These are phyloP conservation scores for Tokudaia muenninki DNA, from an alignment of 2,797 vertebrate species.

Conservation along the genomic window DNA sequence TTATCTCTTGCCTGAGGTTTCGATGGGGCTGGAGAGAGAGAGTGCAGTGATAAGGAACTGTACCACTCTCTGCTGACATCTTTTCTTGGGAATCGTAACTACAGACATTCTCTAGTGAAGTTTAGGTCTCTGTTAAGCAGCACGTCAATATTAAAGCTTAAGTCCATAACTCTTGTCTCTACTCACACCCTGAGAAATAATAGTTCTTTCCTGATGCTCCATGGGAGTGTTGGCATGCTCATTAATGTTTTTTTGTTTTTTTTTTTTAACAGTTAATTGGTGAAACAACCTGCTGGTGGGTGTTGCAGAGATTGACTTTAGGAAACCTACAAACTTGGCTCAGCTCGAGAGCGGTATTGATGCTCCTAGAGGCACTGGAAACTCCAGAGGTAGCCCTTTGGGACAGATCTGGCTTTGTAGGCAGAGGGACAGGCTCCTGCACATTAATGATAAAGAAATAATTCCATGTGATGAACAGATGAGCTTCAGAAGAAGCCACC, in stretches of 20 bases:
- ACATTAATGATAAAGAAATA: constrained; percentile 17
- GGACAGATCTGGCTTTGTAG: background rate
- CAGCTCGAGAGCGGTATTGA: background rate
- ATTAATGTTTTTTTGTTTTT: background rate
- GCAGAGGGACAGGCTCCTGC: background rate
- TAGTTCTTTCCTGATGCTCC: background rate
- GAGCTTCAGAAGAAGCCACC: background rate
- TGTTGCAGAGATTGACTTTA: constrained; percentile 30
- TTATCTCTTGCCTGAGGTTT: background rate
- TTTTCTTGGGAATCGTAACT: constrained; percentile 23
- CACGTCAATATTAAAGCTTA: background rate
- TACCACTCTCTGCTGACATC: background rate
- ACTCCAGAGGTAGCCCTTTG: background rate
- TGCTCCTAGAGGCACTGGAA: background rate
- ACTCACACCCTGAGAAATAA: background rate
- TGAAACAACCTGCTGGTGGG: background rate
- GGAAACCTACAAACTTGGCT: constrained; percentile 15
- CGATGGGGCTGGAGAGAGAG: background rate
- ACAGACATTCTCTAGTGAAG: background rate
- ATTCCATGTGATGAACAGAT: background rate
- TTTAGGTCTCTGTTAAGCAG: background rate
- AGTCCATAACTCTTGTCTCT: background rate
- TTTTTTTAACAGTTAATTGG: background rate
- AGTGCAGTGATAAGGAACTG: background rate
- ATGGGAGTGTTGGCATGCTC: background rate